These are phyloP conservation scores for Hypotaenidia philippensis DNA, from an alignment of 2,797 vertebrate species.

Conservation along the genomic window DNA sequence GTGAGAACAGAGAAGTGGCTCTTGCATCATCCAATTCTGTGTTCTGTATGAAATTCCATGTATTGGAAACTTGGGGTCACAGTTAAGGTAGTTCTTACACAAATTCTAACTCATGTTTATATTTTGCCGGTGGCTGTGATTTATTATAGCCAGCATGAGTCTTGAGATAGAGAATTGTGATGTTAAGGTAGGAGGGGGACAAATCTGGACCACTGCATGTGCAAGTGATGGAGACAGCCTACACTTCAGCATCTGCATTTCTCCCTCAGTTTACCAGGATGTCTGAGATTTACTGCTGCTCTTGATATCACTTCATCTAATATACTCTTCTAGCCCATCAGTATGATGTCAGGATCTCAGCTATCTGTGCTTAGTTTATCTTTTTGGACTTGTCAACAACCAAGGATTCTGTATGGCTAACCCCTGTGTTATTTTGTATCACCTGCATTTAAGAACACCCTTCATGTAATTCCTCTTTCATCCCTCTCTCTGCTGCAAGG, in stretches of 20 bases:
- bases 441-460: background rate
- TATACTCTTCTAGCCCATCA: background rate
- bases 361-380: background rate
- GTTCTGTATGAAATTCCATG: background rate
- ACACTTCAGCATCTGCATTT: background rate
- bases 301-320: background rate
- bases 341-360: background rate
- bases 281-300: background rate
- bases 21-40: background rate
- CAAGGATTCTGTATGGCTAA: background rate
- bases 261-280: background rate
- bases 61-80: background rate
- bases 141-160: background rate
- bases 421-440: background rate
- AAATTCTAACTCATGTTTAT: background rate
- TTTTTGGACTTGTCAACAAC: background rate
- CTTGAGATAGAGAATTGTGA: background rate
- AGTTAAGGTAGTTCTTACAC: background rate
- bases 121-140: background rate
- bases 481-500: background rate
- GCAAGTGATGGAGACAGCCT: accelerated
- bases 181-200: background rate
- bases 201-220: background rate
- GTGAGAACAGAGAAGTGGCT: background rate
- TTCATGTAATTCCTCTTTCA: background rate